A percentile compares a stretch with the other conserved stretches of the same genome.
phyloP scores from a whole-genome alignment of 2,888 invertebrate genomes.

The Dioctria linearis region DNA sequence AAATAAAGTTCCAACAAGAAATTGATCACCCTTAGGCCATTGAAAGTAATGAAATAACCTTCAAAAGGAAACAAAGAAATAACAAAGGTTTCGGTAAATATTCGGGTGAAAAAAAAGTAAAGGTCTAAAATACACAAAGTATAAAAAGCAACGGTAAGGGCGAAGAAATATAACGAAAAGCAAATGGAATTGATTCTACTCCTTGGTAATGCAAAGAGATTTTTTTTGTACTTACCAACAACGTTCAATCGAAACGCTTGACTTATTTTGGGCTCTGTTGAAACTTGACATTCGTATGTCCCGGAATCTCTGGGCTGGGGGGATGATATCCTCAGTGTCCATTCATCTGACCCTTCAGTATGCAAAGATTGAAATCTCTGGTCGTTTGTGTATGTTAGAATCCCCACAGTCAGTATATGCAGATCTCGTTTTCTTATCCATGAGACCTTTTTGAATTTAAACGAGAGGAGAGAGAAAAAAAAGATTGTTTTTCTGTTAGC shows the following conservation, averaged over 20 bases:
- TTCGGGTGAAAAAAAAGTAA: slow-evolving; percentile 17
- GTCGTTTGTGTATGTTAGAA: slow-evolving; percentile 80
- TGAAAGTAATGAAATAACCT: slow-evolving; percentile 44
- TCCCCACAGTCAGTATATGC: slow-evolving; percentile 82
- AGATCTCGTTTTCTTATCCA: slow-evolving; percentile 88
- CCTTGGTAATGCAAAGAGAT: neutral
- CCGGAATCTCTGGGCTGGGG: slow-evolving; percentile 79
- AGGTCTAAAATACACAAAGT: slow-evolving; percentile 6
- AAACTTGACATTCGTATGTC: slow-evolving; percentile 82
- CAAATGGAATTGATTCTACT: neutral
- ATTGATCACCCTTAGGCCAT: slow-evolving; percentile 25
- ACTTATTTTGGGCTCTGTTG: slow-evolving; percentile 83
- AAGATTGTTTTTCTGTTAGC: slow-evolving; percentile 12
- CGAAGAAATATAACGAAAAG: neutral
- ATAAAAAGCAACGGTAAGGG: neutral
- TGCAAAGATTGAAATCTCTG: slow-evolving; percentile 80
- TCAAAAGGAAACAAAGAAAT: slow-evolving; percentile 31
- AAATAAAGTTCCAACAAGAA: slow-evolving; percentile 21
- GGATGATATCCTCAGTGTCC: slow-evolving; percentile 79
- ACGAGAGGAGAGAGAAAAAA: slow-evolving; percentile 1
- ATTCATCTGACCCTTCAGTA: slow-evolving; percentile 80
- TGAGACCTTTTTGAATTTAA: slow-evolving; percentile 75
- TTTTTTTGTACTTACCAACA: slow-evolving; percentile 76
- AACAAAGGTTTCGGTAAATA: slow-evolving; percentile 17
- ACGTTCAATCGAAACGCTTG: slow-evolving; percentile 80